Conservation (phyloP, 2,888 invertebrate genomes). For the Teleogryllus oceanicus region DNA sequence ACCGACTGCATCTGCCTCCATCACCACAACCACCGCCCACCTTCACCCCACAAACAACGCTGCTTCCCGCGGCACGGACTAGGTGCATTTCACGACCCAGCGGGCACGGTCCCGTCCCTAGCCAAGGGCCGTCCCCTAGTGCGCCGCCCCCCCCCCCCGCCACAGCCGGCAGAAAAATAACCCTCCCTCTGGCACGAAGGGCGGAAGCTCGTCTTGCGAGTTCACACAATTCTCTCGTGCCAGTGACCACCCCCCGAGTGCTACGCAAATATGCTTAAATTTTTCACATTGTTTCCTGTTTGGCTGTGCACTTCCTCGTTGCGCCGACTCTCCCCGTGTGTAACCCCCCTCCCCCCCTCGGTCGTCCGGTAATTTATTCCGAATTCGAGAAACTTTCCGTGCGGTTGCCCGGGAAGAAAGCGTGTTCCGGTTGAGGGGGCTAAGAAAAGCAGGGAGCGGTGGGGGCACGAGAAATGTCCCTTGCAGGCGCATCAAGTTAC, state of each 20-base stretch:
- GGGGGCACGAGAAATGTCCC: neutral
- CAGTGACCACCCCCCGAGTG: slow-evolving; percentile 1
- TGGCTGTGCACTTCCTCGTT: slow-evolving; percentile 18
- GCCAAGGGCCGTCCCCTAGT: too few relatives aligned
- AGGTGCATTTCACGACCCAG: slow-evolving; percentile 1
- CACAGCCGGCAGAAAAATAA: neutral
- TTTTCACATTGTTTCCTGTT: slow-evolving; percentile 18
- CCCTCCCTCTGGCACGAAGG: neutral
- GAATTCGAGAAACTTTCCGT: slow-evolving; percentile 11
- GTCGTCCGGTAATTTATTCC: slow-evolving; percentile 18
- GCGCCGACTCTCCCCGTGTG: neutral
- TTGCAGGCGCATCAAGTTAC: slow-evolving; percentile 18
- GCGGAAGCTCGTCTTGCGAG: neutral
- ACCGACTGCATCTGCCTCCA: too few relatives aligned
- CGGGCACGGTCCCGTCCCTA: neutral
- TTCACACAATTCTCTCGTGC: slow-evolving; percentile 1
- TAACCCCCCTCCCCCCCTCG: neutral
- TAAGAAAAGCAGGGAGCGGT: neutral
- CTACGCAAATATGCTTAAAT: slow-evolving; percentile 10
- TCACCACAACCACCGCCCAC: too few relatives aligned
- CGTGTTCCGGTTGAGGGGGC: neutral
- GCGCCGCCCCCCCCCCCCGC: too few relatives aligned
- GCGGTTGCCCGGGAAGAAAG: neutral
- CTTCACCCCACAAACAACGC: too few relatives aligned
- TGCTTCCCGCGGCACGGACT: neutral